Percentiles rank a stretch among this genome's conserved stretches.
Conservation (phyloP, 2,888 invertebrate genomes). For the Globia sparganii region DNA sequence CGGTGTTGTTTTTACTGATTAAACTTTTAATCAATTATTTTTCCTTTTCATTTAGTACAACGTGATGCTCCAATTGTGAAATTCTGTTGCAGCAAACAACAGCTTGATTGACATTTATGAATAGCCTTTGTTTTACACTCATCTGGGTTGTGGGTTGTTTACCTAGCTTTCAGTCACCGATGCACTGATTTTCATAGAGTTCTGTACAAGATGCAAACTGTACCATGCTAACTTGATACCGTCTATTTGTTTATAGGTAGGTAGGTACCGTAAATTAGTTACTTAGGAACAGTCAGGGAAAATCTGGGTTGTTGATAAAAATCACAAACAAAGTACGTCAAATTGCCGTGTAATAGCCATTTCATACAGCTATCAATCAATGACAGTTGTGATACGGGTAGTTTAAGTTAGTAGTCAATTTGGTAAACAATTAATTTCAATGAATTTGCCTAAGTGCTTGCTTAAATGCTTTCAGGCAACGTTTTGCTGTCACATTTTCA, state of each 20-base stretch:
- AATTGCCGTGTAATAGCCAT: no score
- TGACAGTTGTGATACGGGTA: background rate
- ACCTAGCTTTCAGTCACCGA: slow-evolving; percentile 20
- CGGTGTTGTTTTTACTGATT: slow-evolving; percentile 17
- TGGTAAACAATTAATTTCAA: background rate
- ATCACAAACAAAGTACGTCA: background rate
- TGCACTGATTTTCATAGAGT: background rate
- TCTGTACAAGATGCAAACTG: slow-evolving; percentile 10
- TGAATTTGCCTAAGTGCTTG: background rate
- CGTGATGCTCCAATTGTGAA: slow-evolving; percentile 6
- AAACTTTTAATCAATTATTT: slow-evolving; percentile 16
- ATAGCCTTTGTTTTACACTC: slow-evolving; percentile 38
- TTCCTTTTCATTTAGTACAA: background rate
- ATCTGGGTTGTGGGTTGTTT: slow-evolving; percentile 37
- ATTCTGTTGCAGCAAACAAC: slow-evolving; percentile 24
- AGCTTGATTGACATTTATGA: slow-evolving; percentile 26
- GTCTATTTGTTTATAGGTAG: background rate
- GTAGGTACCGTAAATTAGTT: background rate
- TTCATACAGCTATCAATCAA: background rate
- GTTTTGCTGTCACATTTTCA: background rate
- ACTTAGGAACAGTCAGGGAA: background rate
- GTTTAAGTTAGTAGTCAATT: background rate
- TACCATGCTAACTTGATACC: background rate
- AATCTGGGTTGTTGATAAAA: background rate
- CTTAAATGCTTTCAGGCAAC: background rate